Evolutionary conservation across 2,888 invertebrate species (phyloP).

Genomic region (Perithous albicinctus): DNA sequence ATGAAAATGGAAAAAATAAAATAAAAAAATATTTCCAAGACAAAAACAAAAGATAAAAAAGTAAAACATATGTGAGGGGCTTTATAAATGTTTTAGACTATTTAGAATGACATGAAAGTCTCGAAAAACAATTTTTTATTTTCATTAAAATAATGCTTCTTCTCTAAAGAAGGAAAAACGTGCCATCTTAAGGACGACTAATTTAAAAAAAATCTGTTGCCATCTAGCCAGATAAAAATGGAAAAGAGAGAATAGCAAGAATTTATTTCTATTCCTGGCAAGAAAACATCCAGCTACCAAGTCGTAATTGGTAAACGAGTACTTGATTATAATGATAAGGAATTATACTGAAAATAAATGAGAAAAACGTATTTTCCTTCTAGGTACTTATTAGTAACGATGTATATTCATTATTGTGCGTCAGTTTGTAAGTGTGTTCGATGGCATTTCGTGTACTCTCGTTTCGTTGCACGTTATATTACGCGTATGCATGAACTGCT

Average conservation of each 20-base stretch:
- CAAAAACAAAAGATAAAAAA: too few relatives aligned
- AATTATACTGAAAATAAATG: neutral
- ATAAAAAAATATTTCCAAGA: too few relatives aligned
- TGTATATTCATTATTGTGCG: slow-evolving; percentile 21
- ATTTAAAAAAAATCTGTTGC: neutral
- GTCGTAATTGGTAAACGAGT: neutral
- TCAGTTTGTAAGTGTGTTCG: slow-evolving; percentile 28
- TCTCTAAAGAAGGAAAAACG: too few relatives aligned
- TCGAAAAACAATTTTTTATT: too few relatives aligned
- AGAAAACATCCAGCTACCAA: neutral
- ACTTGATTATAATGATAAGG: neutral
- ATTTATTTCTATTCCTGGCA: neutral
- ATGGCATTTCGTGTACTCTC: slow-evolving; percentile 62
- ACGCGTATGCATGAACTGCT: neutral
- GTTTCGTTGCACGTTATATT: slow-evolving; percentile 28
- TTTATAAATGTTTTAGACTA: too few relatives aligned
- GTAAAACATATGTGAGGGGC: too few relatives aligned
- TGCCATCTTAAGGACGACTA: too few relatives aligned
- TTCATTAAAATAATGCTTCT: too few relatives aligned
- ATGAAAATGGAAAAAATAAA: too few relatives aligned
- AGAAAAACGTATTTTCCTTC: slow-evolving; percentile 11
- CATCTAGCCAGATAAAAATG: neutral
- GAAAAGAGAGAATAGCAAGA: neutral
- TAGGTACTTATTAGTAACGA: neutral
- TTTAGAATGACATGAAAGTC: too few relatives aligned